phyloP scores from a whole-genome alignment of 2,113 vertebrate species.

The Clarias batrachus region DNA sequence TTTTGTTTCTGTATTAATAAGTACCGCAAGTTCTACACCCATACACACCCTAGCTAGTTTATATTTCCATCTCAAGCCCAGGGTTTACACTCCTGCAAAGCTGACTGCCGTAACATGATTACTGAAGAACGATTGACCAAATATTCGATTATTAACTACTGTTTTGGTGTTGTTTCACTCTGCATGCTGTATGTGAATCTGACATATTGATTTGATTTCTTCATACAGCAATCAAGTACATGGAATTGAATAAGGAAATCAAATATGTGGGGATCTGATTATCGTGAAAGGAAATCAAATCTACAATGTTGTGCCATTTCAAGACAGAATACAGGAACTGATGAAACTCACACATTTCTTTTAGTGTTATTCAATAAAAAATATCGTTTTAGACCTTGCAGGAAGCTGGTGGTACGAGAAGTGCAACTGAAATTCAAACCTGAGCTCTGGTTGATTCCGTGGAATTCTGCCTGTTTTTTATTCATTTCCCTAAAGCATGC shows the following conservation, averaged over 20 bases:
- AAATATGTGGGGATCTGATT: slow-evolving; percentile 16
- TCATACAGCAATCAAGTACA: not conserved
- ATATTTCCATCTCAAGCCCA: too few species aligned
- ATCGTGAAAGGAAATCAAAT: slow-evolving; percentile 18
- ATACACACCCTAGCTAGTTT: not conserved
- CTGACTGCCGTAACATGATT: not conserved
- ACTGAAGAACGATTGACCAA: not conserved
- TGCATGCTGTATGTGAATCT: not conserved
- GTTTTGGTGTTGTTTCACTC: not conserved
- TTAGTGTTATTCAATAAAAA: not conserved
- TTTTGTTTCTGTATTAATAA: not conserved
- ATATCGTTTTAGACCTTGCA: not conserved
- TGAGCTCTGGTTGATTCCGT: not conserved
- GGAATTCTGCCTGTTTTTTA: not conserved
- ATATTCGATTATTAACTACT: not conserved
- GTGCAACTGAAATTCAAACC: not conserved
- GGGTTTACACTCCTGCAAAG: not conserved
- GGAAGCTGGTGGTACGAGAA: not conserved
- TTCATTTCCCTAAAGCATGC: not conserved
- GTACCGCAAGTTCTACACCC: not conserved
- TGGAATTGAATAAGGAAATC: slow-evolving; percentile 1
- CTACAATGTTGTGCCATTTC: not conserved
- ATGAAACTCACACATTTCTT: not conserved
- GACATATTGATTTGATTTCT: slow-evolving; percentile 4
- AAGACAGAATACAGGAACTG: not conserved